These are phyloP conservation scores for Amphimallon solstitiale DNA, from an alignment of 2,888 invertebrate genomes.

Conservation along the genomic window DNA sequence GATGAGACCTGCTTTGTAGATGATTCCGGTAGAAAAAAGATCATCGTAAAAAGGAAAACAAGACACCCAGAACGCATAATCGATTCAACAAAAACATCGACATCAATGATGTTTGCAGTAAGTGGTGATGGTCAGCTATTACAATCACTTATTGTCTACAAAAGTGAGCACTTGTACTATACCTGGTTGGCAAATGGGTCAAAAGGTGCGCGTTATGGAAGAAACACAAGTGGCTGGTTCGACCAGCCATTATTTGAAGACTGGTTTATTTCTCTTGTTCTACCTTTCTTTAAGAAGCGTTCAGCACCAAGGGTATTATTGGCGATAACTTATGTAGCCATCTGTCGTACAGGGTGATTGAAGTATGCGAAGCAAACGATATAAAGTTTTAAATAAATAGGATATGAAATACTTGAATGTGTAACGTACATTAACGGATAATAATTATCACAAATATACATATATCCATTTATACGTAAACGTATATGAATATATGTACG, in stretches of 20 bases:
- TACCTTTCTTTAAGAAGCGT: not conserved
- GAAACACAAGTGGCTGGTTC: constrained; percentile 53
- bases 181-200: constrained; percentile 54
- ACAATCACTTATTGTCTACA: constrained; percentile 50
- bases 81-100: constrained; percentile 38
- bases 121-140: not conserved
- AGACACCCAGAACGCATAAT: constrained; percentile 23
- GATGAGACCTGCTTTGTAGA: constrained; percentile 27
- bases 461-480: too few species aligned
- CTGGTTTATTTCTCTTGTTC: not conserved
- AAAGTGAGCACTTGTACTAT: constrained; percentile 48
- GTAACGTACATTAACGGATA: too few species aligned
- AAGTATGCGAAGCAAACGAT: not conserved
- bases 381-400: too few species aligned
- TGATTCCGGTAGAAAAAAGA: constrained; percentile 15
- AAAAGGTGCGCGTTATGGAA: constrained; percentile 48
- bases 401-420: too few species aligned
- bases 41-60: not conserved
- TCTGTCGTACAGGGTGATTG: not conserved
- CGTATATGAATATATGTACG: too few species aligned
- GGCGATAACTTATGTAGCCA: not conserved
- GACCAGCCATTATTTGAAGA: constrained; percentile 43
- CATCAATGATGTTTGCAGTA: constrained; percentile 39
- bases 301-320: not conserved
- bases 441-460: too few species aligned